Base-by-base conservation (phyloP, 2,113 vertebrate genomes). In the Sinocyclocheilus rhinocerous region DNA sequence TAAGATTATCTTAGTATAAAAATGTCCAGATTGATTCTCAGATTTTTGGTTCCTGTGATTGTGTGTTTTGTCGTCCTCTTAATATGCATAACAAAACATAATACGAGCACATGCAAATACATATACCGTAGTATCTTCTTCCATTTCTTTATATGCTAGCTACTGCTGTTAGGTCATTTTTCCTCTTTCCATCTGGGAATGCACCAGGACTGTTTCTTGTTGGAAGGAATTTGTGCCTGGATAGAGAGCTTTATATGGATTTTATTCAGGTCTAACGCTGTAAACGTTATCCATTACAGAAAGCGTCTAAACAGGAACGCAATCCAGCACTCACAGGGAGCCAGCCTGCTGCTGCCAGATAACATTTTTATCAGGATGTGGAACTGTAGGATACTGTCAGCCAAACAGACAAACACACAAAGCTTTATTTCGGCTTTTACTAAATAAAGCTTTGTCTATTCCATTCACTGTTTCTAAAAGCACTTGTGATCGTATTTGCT, bases 311-410 rank as follows among this genome's bases (percentile, higher is more conserved):
- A 59, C 16, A 24, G 84, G 57, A 36, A 15, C 26, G 9, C 84
- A 75, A 70, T 57, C 45, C 81, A 61, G 67, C n/a, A 24, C 48
- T 52, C 59, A 24, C n/a, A 26, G 33, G 26, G 42, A 87, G 63
- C 57, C 76, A 4, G 72, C 52, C 87, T 88, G 87, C 59, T 83
- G 81, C 48, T 78, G 77, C 82, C 81, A 88, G 89, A 90, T 90
- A 86, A 87, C 72, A 63, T 76, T 87, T 82, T 72, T 78, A 81
- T 52, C 55, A 3, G 20, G 72, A 1, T 67, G 33, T 55, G 65
- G 42, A 50, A 85, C 72, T 52, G 55, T 67, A 85, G 57, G 76
- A 77, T 70, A 79, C 72, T 83, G 87, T 90, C 83, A 79, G 75
- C 65, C 36, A 61, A 86, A 36, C 70, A 81, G 42, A 82, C 50